Evolutionary conservation across 2,888 invertebrate species (phyloP).

Genomic region (Dicyrtoma fusca): DNA sequence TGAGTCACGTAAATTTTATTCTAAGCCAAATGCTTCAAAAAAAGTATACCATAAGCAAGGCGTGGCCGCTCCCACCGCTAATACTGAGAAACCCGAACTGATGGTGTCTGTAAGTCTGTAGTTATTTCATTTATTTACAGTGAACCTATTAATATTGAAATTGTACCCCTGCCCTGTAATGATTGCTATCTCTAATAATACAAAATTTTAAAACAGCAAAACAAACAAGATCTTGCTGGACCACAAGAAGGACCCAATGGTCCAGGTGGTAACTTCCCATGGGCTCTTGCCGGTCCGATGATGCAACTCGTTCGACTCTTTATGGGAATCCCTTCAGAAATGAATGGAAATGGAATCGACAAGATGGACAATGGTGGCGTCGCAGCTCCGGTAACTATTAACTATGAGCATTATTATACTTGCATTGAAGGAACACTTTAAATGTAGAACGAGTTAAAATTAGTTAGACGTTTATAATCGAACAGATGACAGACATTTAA

Average conservation of each 20-base stretch:
- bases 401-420: too few species aligned
- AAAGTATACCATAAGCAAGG: slow-evolving; percentile 66
- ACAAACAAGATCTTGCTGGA: slow-evolving; percentile 24
- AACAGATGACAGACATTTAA: too few species aligned
- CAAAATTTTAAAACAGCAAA: too few species aligned
- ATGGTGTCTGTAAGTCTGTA: slow-evolving; percentile 31
- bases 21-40: slow-evolving; percentile 85
- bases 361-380: slow-evolving; percentile 51
- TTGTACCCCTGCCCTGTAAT: too few species aligned
- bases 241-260: slow-evolving; percentile 30
- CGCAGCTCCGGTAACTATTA: slow-evolving; percentile 31
- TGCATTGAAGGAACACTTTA: too few species aligned
- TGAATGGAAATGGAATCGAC: slow-evolving; percentile 66
- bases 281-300: slow-evolving; percentile 52
- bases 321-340: slow-evolving; percentile 63
- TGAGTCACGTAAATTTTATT: slow-evolving; percentile 79
- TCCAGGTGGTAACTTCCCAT: slow-evolving; percentile 44
- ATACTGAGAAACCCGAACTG: slow-evolving; percentile 37
- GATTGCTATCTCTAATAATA: too few species aligned
- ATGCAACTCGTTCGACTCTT: slow-evolving; percentile 54
- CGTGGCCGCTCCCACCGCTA: slow-evolving; percentile 3
- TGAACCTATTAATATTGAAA: too few species aligned
- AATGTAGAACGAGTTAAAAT: too few species aligned
- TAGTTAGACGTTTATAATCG: too few species aligned
- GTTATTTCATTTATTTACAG: too few species aligned